Evolutionary conservation across 2,888 invertebrate species (phyloP).

Genomic region (Odontomyia ornata): DNA sequence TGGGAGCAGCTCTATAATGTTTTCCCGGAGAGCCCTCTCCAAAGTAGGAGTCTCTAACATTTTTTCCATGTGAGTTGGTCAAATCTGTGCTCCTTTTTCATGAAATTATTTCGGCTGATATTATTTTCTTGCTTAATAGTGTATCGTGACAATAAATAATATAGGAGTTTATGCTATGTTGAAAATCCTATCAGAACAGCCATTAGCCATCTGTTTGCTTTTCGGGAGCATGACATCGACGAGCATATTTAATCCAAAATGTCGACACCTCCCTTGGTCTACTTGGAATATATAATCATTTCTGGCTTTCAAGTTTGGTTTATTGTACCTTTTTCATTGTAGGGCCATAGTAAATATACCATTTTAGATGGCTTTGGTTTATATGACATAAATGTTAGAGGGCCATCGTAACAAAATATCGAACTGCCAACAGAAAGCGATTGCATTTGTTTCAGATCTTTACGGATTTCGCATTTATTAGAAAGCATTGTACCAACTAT

Average conservation of each 20-base stretch:
- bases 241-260: not conserved
- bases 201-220: not conserved
- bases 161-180: too few species aligned
- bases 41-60: too few species aligned
- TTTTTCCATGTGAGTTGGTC: too few species aligned
- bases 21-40: too few species aligned
- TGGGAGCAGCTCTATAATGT: too few species aligned
- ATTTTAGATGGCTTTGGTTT: conserved; percentile 48
- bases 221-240: not conserved
- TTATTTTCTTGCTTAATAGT: too few species aligned
- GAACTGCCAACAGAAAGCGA: conserved; percentile 41
- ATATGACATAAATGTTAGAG: conserved; percentile 44
- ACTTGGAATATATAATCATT: not conserved
- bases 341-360: conserved; percentile 48
- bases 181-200: too few species aligned
- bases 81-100: too few species aligned
- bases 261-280: not conserved
- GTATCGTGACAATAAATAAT: too few species aligned
- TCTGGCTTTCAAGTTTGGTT: not conserved
- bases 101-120: too few species aligned
- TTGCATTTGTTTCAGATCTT: not conserved
- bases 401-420: conserved; percentile 40
- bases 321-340: conserved; percentile 1
- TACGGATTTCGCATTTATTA: conserved; percentile 46
- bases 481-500: too few species aligned